Conservation (phyloP, 2,888 invertebrate species). For the Netelia inedita region DNA sequence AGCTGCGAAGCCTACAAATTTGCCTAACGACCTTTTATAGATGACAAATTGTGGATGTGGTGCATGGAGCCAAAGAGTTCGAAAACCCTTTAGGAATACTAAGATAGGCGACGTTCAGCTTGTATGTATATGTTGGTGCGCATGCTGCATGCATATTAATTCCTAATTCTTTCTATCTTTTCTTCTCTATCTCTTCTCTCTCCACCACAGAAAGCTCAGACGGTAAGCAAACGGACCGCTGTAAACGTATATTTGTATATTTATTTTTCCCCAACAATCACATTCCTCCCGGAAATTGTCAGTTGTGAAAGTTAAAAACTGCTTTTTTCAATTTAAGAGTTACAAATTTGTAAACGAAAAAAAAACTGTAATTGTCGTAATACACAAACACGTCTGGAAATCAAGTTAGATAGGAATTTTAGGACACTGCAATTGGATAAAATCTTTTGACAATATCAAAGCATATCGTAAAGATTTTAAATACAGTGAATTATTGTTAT, state of each 20-base stretch:
- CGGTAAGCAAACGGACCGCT: slow-evolving; percentile 81
- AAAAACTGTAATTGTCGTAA: background rate
- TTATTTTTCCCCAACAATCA: background rate
- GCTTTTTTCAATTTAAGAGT: no score
- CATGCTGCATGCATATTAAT: slow-evolving; percentile 81
- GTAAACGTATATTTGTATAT: background rate
- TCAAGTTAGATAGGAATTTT: background rate
- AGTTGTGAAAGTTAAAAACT: background rate
- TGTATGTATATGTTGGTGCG: slow-evolving; percentile 82
- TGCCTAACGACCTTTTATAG: slow-evolving; percentile 80
- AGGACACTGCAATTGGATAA: background rate
- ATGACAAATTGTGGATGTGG: slow-evolving; percentile 84
- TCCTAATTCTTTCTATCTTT: slow-evolving; percentile 73
- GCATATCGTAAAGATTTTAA: no score
- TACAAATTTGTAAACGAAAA: no score
- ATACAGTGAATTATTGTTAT: no score
- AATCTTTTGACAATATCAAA: no score
- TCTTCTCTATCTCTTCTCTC: slow-evolving; percentile 65
- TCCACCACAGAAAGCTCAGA: slow-evolving; percentile 83
- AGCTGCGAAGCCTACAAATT: slow-evolving; percentile 49
- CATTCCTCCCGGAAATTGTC: background rate
- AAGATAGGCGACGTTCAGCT: slow-evolving; percentile 84
- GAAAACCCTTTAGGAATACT: slow-evolving; percentile 83
- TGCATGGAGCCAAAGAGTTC: slow-evolving; percentile 84
- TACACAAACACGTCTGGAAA: background rate